Base-by-base conservation (phyloP, 2,113 vertebrate genomes). In the Leptobrachium ailaonicum region DNA sequence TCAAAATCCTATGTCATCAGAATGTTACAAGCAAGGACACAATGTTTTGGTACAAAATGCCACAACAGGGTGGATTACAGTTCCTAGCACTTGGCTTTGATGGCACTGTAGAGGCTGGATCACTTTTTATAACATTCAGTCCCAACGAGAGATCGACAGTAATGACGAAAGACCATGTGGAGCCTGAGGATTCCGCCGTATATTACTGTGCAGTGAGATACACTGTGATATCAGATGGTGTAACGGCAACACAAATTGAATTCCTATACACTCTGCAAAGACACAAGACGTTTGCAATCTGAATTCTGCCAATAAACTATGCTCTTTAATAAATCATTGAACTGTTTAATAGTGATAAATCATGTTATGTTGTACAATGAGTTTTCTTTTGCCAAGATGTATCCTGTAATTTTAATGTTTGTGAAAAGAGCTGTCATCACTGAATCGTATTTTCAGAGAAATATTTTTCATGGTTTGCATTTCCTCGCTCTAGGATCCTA, bases 11-110 rank as follows among this genome's bases (percentile, higher is more conserved):
- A 0, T 82, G 42, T 4, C 41, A 10, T 11, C 58, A 82, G 4
- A 82, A 82, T 9, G 40, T 43, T 40, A 45, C 73, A 6, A 43
- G 45, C 32, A 44, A 71, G 12, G 41, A 73, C 44, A 47, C 12
- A 1, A 79, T 82, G 80, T 67, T 67, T 9, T 84, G 83, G 83
- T 84, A 79, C 66, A 72, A 76, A 45, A 72, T 82, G 64, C 20
- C 10, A 2, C 1, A 1, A 8, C 20, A 42, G 7, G 41, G 44
- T 2, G 13, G 1, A 2, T 3, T 76, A 1, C 1, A 45, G 66
- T 66, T 73, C 53, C 20, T 69, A 20, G 54, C 71, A 1, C 67
- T 67, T 44, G 62, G 40, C 32, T 60, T 6, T 42, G 6, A 73
- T 14, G 12, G 2, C 41, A 41, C 1, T 66, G 2, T 3, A 47